phyloP scores from a whole-genome alignment of 1,140 invertebrate genomes.

The Palaemon carinicauda region DNA sequence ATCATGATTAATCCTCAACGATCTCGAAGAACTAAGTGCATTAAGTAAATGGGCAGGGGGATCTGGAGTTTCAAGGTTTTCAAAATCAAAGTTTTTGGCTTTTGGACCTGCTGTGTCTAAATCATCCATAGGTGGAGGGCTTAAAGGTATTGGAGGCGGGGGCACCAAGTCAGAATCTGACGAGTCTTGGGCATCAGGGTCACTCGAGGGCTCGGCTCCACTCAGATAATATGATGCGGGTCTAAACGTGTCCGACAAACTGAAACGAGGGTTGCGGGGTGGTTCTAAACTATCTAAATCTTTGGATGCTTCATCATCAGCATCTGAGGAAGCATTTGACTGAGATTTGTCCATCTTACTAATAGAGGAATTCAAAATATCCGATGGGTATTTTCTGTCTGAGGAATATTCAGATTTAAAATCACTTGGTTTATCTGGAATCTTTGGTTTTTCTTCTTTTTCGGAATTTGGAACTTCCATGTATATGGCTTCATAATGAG shows the following conservation, averaged over 20 bases:
- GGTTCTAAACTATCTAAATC: conserved; percentile 76
- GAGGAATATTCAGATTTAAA: conserved; percentile 29
- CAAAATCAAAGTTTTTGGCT: conserved; percentile 54
- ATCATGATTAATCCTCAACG: conserved; percentile 43
- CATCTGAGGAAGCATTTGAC: conserved; percentile 73
- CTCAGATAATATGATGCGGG: conserved; percentile 86
- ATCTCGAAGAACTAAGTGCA: conserved; percentile 56
- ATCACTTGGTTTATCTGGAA: conserved; percentile 48
- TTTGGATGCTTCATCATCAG: conserved; percentile 84
- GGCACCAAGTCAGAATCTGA: conserved; percentile 83
- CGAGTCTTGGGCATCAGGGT: conserved; percentile 72
- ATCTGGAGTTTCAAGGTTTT: conserved; percentile 49
- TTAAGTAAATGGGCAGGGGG: conserved; percentile 54
- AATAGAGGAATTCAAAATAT: conserved; percentile 36
- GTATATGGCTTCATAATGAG: conserved; percentile 60
- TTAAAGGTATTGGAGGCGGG: conserved; percentile 81
- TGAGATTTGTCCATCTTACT: conserved; percentile 41
- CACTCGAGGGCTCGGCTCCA: conserved; percentile 62
- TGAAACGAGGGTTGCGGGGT: conserved; percentile 77
- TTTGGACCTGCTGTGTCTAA: conserved; percentile 48
- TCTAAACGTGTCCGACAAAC: conserved; percentile 84
- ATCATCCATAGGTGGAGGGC: conserved; percentile 73
- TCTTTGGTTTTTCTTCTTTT: conserved; percentile 47
- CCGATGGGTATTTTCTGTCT: conserved; percentile 40
- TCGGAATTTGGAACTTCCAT: conserved; percentile 59